Conservation (phyloP, 2,797 vertebrate genomes). For the Dryobates pubescens region DNA sequence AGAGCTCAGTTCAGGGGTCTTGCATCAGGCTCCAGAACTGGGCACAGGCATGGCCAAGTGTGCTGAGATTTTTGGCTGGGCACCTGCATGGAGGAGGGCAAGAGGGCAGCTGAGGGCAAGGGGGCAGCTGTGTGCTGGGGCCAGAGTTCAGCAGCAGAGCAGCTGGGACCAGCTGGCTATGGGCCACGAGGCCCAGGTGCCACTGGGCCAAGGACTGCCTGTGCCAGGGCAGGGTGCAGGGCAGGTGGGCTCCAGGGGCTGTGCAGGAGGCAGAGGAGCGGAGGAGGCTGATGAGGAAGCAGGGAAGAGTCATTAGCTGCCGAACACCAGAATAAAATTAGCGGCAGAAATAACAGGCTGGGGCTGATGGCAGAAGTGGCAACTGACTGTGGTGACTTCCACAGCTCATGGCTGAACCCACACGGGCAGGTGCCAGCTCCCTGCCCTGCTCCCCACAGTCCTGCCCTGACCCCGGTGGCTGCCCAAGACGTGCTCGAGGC, state of each 20-base stretch:
- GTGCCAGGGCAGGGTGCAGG: not conserved
- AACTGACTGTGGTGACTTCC: constrained; percentile 15
- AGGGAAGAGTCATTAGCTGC: constrained; percentile 59
- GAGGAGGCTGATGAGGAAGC: constrained; percentile 59
- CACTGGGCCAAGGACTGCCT: not conserved
- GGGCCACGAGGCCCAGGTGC: rapidly evolving
- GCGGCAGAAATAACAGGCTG: constrained; percentile 60
- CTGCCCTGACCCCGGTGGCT: not conserved
- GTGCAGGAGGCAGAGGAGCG: not conserved
- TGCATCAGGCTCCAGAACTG: not conserved
- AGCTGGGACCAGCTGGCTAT: rapidly evolving
- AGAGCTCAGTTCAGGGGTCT: not conserved
- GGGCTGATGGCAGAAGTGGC: constrained; percentile 52
- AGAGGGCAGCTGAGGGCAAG: not conserved
- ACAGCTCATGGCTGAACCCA: constrained; percentile 48
- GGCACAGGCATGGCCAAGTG: rapidly evolving
- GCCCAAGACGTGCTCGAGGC: not conserved
- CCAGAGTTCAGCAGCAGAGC: not conserved
- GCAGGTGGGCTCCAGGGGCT: not conserved
- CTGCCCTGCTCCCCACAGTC: not conserved
- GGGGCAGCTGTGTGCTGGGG: not conserved
- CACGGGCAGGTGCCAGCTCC: constrained; percentile 31
- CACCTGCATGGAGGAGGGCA: rapidly evolving
- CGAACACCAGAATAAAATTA: constrained; percentile 56
- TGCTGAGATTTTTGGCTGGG: rapidly evolving